Percentiles rank a stretch among this genome's conserved stretches.
Evolutionary conservation across 2,113 vertebrate species (phyloP).

Genomic region (Oreotrochilus melanogaster): DNA sequence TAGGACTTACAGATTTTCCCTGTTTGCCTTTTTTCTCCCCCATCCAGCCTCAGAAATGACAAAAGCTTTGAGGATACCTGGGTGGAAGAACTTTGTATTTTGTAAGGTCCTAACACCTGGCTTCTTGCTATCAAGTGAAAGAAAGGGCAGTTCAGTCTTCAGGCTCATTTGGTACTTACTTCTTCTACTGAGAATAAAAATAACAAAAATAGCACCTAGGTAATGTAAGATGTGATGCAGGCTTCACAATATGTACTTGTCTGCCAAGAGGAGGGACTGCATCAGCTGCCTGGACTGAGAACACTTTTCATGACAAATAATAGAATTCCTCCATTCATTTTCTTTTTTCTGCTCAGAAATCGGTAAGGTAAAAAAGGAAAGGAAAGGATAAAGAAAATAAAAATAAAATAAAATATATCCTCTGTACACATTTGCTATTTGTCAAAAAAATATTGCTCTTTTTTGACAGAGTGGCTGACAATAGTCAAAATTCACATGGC

Average conservation of each 20-base stretch:
- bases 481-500: not conserved
- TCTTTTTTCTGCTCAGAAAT: not conserved
- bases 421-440: not conserved
- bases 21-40: not conserved
- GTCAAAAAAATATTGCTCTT: not conserved
- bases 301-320: not conserved
- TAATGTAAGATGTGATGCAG: not conserved
- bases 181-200: not conserved
- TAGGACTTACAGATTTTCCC: not conserved
- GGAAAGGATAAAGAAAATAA: rapidly evolving
- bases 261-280: not conserved
- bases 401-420: not conserved
- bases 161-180: not conserved
- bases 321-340: not conserved
- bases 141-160: not conserved
- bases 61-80: not conserved
- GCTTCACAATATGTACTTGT: not conserved
- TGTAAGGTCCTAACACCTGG: not conserved
- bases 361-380: not conserved
- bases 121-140: not conserved
- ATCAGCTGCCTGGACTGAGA: not conserved
- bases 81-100: not conserved
- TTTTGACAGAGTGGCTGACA: rapidly evolving
- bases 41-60: not conserved
- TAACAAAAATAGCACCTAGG: not conserved